phyloP scores from a whole-genome alignment of 1,140 invertebrate species.

The Adelges cooleyi region DNA sequence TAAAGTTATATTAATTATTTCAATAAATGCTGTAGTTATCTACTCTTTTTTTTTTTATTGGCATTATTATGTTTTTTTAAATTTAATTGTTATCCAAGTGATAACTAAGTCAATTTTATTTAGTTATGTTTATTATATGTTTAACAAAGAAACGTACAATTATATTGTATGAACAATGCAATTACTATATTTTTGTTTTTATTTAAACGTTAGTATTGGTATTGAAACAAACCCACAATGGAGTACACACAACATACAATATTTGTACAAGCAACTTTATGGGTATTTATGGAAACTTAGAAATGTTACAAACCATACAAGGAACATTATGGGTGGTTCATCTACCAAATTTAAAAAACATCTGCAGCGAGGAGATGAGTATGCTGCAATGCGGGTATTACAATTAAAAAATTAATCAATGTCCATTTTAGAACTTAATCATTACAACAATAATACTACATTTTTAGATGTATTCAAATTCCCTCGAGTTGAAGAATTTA shows the following conservation, averaged over 20 bases:
- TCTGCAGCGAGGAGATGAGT: conserved; percentile 59
- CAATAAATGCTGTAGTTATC: too few relatives aligned
- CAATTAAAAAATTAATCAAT: too few relatives aligned
- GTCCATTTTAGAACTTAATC: background rate
- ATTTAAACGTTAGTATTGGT: background rate
- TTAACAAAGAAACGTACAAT: too few relatives aligned
- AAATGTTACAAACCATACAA: background rate
- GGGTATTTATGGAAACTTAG: background rate
- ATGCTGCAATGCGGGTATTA: conserved; percentile 48
- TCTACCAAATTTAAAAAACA: conserved; percentile 61
- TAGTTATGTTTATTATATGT: too few relatives aligned
- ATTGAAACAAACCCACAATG: background rate
- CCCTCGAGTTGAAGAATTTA: conserved; percentile 51
- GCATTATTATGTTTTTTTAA: too few relatives aligned
- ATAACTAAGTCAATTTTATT: too few relatives aligned
- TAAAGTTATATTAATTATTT: too few relatives aligned
- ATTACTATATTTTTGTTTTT: too few relatives aligned
- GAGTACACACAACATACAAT: background rate
- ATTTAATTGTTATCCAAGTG: too few relatives aligned
- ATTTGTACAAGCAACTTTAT: background rate
- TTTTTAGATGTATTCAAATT: conserved; percentile 46
- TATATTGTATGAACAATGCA: too few relatives aligned
- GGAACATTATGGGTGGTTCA: conserved; percentile 48
- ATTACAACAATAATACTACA: background rate
- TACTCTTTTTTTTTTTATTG: too few relatives aligned